Evolutionary conservation across 2,888 invertebrate species (phyloP), one percentile per base, ranked within the genome.

Genomic region (Aethes cnicana): DNA sequence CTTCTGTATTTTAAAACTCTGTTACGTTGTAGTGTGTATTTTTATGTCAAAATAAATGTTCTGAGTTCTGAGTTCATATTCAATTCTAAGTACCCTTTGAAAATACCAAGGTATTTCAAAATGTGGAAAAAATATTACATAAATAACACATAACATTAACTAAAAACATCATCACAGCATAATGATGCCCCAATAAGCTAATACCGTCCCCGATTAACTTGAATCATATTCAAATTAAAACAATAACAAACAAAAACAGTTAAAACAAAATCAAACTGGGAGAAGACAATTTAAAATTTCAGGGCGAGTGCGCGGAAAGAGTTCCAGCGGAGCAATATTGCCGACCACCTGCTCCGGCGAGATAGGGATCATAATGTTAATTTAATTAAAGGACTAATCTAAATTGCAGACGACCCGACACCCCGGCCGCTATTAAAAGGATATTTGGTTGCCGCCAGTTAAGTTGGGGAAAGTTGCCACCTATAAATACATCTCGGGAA

Each of bases 371-470:
- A 86, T 89, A 87, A 89, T 87, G 88, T 86, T 88, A 88, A 89
- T 89, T 88, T 89, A 89, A 88, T 89, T 89, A 88, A 88, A 87
- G 86, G 87, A 85, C 88, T 89, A 89, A 89, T 89, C 88, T 89
- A 87, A 89, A 88, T 88, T 88, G 88, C 85, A 88, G 88, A 89
- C 81, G 85, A 85, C 84, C 86, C 88, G 77, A 84, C 87, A 84
- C 87, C 81, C 84, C 73, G 75, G 65, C 81, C 74, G 69, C 85
- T 85, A 87, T 89, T 89, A 87, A 88, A 87, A 81, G 84, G 85
- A 84, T 87, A 86, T 87, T 88, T 84, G 78, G 84, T 69, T 77
- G 82, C 77, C 78, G 74, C 77, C 81, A 78, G 76, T 78, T 81
- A 65, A 81, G 77, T 81, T 77, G 77, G 75, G 77, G 77, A 81